A percentile compares a stretch with the other conserved stretches of the same genome.
Conservation (phyloP, 2,888 invertebrate genomes). For the Acanthopleura granulata region DNA sequence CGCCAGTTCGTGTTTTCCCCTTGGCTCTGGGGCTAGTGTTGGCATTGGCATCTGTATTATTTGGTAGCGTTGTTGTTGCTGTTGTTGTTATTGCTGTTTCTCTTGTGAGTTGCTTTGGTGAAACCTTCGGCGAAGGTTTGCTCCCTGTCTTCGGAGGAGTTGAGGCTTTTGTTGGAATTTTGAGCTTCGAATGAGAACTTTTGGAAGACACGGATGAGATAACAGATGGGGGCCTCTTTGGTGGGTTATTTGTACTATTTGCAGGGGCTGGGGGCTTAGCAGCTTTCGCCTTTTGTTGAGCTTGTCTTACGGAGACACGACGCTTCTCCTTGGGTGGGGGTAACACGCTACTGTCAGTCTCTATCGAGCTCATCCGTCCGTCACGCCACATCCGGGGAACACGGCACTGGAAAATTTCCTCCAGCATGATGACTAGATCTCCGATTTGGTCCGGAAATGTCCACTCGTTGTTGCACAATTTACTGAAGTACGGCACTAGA, state of each 20-base stretch:
- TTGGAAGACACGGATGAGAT: not conserved
- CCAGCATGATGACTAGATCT: not conserved
- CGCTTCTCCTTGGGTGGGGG: not conserved
- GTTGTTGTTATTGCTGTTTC: too few species aligned
- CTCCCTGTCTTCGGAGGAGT: not conserved
- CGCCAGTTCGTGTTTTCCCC: too few species aligned
- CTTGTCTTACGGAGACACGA: not conserved
- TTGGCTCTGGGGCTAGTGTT: too few species aligned
- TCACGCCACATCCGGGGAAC: not conserved
- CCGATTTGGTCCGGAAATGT: not conserved
- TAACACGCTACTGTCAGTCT: not conserved
- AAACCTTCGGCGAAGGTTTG: too few species aligned
- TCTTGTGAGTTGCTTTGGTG: too few species aligned
- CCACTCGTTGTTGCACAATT: not conserved
- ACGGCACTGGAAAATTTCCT: not conserved
- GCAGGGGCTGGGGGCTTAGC: not conserved
- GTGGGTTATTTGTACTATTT: not conserved
- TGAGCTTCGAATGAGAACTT: not conserved
- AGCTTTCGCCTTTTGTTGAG: not conserved
- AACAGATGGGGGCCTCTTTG: not conserved
- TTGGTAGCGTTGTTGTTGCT: too few species aligned
- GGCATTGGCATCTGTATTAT: too few species aligned
- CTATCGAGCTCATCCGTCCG: not conserved
- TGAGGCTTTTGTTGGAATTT: not conserved
- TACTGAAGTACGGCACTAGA: slow-evolving; percentile 1